A percentile compares a stretch with the other conserved stretches of the same genome.
Conservation (phyloP, 2,797 vertebrate genomes). For the Poeciliopsis gracilis region DNA sequence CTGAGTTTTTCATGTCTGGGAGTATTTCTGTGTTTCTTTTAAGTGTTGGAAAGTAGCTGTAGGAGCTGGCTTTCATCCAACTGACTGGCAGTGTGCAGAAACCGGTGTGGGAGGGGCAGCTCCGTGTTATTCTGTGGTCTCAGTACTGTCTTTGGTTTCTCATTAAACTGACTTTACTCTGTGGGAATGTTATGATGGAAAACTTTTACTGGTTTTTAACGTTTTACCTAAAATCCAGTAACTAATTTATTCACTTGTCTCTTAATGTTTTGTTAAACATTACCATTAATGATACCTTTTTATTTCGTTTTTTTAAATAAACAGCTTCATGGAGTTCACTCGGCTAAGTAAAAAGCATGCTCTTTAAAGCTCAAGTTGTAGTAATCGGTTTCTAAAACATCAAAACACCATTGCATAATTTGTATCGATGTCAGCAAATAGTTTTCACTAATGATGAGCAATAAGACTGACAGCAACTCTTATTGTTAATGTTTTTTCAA, state of each 20-base stretch:
- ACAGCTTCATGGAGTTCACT: background rate
- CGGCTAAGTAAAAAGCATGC: background rate
- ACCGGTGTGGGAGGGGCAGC: background rate
- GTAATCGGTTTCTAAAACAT: background rate
- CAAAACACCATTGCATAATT: background rate
- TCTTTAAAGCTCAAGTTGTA: background rate
- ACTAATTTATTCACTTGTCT: background rate
- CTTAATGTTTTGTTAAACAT: background rate
- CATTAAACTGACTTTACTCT: background rate
- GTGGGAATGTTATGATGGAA: background rate
- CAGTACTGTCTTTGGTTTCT: background rate
- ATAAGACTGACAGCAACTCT: background rate
- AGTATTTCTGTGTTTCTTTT: background rate
- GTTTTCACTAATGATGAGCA: background rate
- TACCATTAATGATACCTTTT: background rate
- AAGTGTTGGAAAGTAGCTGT: background rate
- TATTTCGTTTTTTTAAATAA: background rate
- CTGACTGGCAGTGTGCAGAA: background rate
- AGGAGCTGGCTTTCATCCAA: background rate
- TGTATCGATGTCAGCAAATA: background rate
- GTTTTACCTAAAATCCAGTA: background rate
- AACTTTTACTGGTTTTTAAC: background rate
- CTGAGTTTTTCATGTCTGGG: background rate
- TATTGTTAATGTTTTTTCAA: background rate
- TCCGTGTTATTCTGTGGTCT: background rate